Base-by-base conservation (phyloP, 30 jellyfish, hydroid and myxozoan species). In the Hydractinia echinata region DNA sequence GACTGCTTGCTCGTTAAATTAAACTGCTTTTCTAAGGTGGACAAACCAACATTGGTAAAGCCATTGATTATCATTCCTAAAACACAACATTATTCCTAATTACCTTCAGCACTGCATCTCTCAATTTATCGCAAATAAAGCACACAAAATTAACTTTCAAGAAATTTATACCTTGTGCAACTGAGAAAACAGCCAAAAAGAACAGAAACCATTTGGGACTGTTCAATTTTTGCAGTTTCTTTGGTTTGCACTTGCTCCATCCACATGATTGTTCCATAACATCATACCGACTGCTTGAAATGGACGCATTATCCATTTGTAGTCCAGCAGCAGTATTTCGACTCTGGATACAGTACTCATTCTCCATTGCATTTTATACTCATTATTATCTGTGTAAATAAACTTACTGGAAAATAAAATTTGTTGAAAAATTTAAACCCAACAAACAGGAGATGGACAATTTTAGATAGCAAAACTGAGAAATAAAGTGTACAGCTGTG, bases 141-240 rank as follows among this genome's bases (percentile, higher is more conserved):
- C 44, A 30, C 44, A 30, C 44, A 30, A 30, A 30, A 30, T 30
- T 2, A 30, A 30, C 79, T 13, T 30, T 74, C 15, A n/a, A 21
- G 58, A 11, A 10, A 62, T 68, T 66, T 79, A 5, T 76, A 92
- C 98, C 96, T 87, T 92, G 98, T 1, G 98, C 94, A 60, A 91
- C 89, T 5, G 98, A 92, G 71, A 88, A 92, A 73, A 93, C 92
- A 18, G 94, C 96, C 77, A 92, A 77, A 72, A 92, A 92, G 83
- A 92, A 92, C 62, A 92, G 85, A 73, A 92, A 92, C 98, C 98
- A 92, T 87, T 92, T 92, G 15, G 98, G 96, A 20, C 95, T 92
- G 85, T 92, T 92, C 77, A 92, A 85, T 84, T 69, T 83, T 62
- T 92, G 98, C 55, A 92, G 84, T 30, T 85, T 60, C 53, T 87